These are phyloP conservation scores for Neria commutata DNA, from an alignment of 2,888 invertebrate genomes.

Conservation along the genomic window DNA sequence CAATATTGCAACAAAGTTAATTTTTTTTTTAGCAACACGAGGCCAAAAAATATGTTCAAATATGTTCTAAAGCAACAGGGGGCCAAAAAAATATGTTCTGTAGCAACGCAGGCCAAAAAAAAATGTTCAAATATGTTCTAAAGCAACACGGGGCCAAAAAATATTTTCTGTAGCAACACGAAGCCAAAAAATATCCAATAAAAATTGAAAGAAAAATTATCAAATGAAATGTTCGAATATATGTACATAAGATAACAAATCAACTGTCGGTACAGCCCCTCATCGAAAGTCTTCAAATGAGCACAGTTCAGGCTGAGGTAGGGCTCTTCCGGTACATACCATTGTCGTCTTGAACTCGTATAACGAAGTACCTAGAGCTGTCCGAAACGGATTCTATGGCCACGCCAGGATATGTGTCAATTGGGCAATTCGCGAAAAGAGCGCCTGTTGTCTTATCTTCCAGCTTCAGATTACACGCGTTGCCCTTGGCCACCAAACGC, in stretches of 20 bases:
- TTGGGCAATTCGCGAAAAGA: slow-evolving; percentile 95
- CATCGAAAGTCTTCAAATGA: slow-evolving; percentile 86
- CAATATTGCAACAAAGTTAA: too few species aligned
- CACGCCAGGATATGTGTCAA: slow-evolving; percentile 93
- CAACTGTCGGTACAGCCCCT: slow-evolving; percentile 86
- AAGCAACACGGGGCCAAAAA: too few species aligned
- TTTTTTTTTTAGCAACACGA: slow-evolving; percentile 9
- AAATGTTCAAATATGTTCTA: too few species aligned
- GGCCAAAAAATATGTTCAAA: too few species aligned
- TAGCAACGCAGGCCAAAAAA: too few species aligned
- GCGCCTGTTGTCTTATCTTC: slow-evolving; percentile 95
- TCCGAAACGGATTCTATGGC: slow-evolving; percentile 96
- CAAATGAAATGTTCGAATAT: too few species aligned
- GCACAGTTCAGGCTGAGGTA: slow-evolving; percentile 49
- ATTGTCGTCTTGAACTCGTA: slow-evolving; percentile 92
- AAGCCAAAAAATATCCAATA: too few species aligned
- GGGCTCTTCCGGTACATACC: slow-evolving; percentile 64
- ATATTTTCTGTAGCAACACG: too few species aligned
- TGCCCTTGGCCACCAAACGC: slow-evolving; percentile 88
- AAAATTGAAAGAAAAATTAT: too few species aligned
- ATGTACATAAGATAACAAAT: slow-evolving; percentile 94
- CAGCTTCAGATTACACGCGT: slow-evolving; percentile 85
- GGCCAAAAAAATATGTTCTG: too few species aligned
- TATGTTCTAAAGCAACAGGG: too few species aligned
- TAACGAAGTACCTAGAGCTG: slow-evolving; percentile 96